phyloP scores from a whole-genome alignment of 2,797 vertebrate species.

The Enteromius argenteus region DNA sequence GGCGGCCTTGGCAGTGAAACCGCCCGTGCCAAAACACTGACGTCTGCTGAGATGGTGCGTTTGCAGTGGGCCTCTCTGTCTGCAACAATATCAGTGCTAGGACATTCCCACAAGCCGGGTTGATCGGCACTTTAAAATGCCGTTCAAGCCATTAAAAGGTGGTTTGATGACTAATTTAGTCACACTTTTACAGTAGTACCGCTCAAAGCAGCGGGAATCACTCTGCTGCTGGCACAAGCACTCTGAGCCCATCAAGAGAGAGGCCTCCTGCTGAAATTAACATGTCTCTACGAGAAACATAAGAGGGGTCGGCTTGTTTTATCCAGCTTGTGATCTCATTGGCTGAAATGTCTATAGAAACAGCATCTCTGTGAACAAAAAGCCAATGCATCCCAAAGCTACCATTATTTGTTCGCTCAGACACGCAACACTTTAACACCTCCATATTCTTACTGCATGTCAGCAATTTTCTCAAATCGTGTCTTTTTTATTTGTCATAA shows the following conservation, averaged over 20 bases:
- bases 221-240: constrained; percentile 21
- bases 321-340: background rate
- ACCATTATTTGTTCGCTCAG: background rate
- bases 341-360: constrained; percentile 1
- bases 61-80: background rate
- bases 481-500: background rate
- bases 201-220: constrained; percentile 41
- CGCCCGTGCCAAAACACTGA: constrained; percentile 50
- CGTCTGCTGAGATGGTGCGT: constrained; percentile 22
- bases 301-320: background rate
- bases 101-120: constrained; percentile 23
- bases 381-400: background rate
- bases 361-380: background rate
- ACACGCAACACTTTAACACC: background rate
- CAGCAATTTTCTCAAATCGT: constrained; percentile 6
- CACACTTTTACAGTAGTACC: constrained; percentile 34
- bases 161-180: constrained; percentile 46
- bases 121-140: constrained; percentile 35
- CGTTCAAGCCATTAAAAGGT: constrained; percentile 28
- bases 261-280: constrained; percentile 33
- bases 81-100: background rate
- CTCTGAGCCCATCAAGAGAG: constrained; percentile 34
- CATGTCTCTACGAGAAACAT: constrained; percentile 18
- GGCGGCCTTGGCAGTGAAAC: constrained; percentile 6
- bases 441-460: background rate